phyloP scores from a whole-genome alignment of 1,140 invertebrate genomes.

The Daktulosphaira vitifoliae region DNA sequence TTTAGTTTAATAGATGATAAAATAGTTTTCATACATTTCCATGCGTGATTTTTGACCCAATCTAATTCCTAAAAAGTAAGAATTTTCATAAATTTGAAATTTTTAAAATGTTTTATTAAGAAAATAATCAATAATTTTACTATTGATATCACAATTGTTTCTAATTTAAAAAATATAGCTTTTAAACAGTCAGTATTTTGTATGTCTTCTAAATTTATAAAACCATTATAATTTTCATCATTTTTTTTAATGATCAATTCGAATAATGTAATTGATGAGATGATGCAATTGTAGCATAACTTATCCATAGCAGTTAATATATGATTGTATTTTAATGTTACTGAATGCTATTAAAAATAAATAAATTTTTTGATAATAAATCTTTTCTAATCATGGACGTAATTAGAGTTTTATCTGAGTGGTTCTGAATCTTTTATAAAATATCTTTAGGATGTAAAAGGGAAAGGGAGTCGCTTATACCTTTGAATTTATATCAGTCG shows the following conservation, averaged over 20 bases:
- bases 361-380: not conserved
- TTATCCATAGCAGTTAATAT: constrained; percentile 2
- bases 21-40: constrained; percentile 12
- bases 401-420: too few relatives aligned
- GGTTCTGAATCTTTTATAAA: too few relatives aligned
- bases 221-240: not conserved
- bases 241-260: constrained; percentile 3
- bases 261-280: constrained; percentile 6
- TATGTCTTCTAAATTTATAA: not conserved
- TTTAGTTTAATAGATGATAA: not conserved
- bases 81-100: too few relatives aligned
- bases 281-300: not conserved
- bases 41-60: not conserved
- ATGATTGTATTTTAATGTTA: not conserved
- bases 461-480: too few relatives aligned
- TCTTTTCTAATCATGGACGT: too few relatives aligned
- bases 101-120: too few relatives aligned
- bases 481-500: too few relatives aligned
- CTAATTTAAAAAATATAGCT: constrained; percentile 11
- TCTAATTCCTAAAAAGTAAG: not conserved
- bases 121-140: too few relatives aligned
- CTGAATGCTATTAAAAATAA: not conserved
- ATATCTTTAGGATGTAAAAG: too few relatives aligned
- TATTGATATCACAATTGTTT: constrained; percentile 18
- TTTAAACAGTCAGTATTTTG: constrained; percentile 1